A percentile compares a stretch with the other conserved stretches of the same genome.
Conservation (phyloP, 1,140 invertebrate species). For the Drosophila pallidifrons region DNA sequence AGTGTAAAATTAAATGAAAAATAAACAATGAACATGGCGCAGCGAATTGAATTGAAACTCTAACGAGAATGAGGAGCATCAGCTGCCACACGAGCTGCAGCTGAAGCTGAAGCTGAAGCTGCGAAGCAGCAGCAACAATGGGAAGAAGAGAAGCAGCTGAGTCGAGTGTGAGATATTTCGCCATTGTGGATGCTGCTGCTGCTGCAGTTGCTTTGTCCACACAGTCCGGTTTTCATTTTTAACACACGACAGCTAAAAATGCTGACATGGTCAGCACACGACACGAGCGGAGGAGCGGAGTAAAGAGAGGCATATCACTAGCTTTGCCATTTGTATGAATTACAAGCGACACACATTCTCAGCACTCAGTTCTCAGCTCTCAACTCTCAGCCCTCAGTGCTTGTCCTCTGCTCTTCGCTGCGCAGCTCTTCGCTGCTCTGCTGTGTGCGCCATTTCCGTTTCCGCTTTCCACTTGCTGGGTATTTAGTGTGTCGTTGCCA, state of each 20-base stretch:
- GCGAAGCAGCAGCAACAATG: constrained; percentile 1
- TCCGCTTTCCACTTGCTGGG: constrained; percentile 80
- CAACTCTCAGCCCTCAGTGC: constrained; percentile 12
- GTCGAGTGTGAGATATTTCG: constrained; percentile 1
- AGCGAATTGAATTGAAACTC: constrained; percentile 80
- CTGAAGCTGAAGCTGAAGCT: constrained; percentile 19
- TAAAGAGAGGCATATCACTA: constrained; percentile 31
- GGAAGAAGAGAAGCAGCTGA: constrained; percentile 25
- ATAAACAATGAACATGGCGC: constrained; percentile 80
- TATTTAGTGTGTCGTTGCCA: constrained; percentile 66
- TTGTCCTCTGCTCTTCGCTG: constrained; percentile 31
- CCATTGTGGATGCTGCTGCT: constrained; percentile 37
- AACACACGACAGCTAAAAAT: constrained; percentile 73
- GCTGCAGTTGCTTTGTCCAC: constrained; percentile 51
- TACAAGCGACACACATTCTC: constrained; percentile 63
- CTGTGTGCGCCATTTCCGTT: constrained; percentile 78
- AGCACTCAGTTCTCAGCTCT: constrained; percentile 29
- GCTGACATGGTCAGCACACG: constrained; percentile 71
- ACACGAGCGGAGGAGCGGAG: background rate
- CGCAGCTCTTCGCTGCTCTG: constrained; percentile 30
- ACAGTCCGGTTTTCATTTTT: constrained; percentile 66
- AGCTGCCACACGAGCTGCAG: constrained; percentile 7
- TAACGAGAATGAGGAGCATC: constrained; percentile 32
- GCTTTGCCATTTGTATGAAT: constrained; percentile 67
- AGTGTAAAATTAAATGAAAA: constrained; percentile 83